Percentiles rank a stretch among this genome's conserved stretches.
Evolutionary conservation across 2,888 invertebrate genomes (phyloP).

Genomic region (Blastobasis lacticolella): DNA sequence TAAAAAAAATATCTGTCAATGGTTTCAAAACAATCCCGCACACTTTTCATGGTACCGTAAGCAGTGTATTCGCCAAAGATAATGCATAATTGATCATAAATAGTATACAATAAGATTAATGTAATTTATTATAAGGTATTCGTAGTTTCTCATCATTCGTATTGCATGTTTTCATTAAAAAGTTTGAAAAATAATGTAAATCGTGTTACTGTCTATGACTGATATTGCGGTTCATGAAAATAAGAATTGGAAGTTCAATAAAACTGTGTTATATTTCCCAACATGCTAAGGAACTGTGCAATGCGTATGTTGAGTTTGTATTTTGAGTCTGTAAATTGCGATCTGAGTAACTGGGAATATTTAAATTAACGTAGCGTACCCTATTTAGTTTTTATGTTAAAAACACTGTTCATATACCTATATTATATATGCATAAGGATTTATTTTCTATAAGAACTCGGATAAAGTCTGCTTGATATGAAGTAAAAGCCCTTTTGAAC

Average conservation of each 20-base stretch:
- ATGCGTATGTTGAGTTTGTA: constrained; percentile 13
- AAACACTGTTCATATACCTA: too few species aligned
- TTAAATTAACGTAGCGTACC: constrained; percentile 1
- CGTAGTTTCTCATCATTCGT: too few species aligned
- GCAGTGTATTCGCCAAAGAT: constrained; percentile 73
- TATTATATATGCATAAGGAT: not conserved
- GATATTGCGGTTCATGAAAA: too few species aligned
- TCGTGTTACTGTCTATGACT: too few species aligned
- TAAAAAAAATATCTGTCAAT: too few species aligned
- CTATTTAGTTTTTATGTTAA: not conserved
- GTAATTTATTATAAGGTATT: too few species aligned
- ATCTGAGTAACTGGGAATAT: constrained; percentile 11
- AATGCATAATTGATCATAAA: constrained; percentile 65
- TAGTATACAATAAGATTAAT: constrained; percentile 14
- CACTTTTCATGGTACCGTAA: constrained; percentile 53
- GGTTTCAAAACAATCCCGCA: constrained; percentile 14
- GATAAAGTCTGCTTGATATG: too few species aligned
- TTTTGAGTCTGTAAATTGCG: constrained; percentile 9
- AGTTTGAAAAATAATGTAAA: too few species aligned
- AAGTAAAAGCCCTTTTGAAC: too few species aligned
- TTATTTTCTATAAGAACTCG: not conserved
- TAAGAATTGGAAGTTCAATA: too few species aligned
- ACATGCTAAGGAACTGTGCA: constrained; percentile 17
- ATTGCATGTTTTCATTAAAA: too few species aligned
- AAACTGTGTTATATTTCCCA: too few species aligned